Evolutionary conservation across 2,797 vertebrate species (phyloP).

Genomic region (Nannoperca obscura): DNA sequence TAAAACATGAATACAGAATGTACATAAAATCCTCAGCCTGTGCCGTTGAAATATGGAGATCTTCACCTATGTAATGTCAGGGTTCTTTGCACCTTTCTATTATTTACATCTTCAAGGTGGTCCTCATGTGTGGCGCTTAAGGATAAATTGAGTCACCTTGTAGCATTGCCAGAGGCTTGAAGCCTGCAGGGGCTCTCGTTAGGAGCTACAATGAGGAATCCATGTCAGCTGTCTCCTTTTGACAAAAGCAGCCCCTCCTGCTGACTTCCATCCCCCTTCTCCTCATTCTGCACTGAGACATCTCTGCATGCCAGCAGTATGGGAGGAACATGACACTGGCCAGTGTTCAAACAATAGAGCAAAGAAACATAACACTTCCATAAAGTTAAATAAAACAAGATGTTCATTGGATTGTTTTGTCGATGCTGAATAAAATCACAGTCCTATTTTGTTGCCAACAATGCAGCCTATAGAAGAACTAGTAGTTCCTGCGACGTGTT

Average conservation of each 20-base stretch:
- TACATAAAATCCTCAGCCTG: slow-evolving; percentile 22
- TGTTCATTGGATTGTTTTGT: no score
- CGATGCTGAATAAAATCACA: not conserved
- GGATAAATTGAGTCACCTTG: slow-evolving; percentile 64
- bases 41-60: slow-evolving; percentile 26
- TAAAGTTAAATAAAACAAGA: no score
- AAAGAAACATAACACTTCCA: no score
- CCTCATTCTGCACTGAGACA: slow-evolving; percentile 15
- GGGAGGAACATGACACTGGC: not conserved
- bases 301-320: slow-evolving; percentile 19
- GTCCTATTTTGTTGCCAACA: not conserved
- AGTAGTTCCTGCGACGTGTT: not conserved
- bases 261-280: slow-evolving; percentile 43
- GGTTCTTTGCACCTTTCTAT: slow-evolving; percentile 44
- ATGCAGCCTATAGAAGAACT: not conserved
- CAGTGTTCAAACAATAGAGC: not conserved
- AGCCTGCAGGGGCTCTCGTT: slow-evolving; percentile 66
- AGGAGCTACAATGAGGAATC: slow-evolving; percentile 52
- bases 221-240: slow-evolving; percentile 56
- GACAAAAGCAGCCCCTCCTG: slow-evolving; percentile 53
- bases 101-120: slow-evolving; percentile 58
- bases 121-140: slow-evolving; percentile 38
- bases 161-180: slow-evolving; percentile 52
- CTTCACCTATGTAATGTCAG: slow-evolving; percentile 30
- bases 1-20: slow-evolving; percentile 53